Evolutionary conservation across 2,888 invertebrate species (phyloP).

Genomic region (Lasioglossum zephyrum): DNA sequence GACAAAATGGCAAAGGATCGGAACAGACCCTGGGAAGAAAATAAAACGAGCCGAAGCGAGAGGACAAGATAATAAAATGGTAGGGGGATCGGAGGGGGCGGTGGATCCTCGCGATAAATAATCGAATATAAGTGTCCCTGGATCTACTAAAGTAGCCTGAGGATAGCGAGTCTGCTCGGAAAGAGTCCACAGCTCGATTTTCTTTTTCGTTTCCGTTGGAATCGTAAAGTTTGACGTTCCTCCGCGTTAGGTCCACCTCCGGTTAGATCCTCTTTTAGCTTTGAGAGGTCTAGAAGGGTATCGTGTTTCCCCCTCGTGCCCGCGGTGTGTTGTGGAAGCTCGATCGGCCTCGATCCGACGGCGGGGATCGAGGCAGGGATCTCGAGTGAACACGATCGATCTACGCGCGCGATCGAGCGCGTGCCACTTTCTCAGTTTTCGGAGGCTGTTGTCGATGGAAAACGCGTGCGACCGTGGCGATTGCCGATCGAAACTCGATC

Average conservation of each 20-base stretch:
- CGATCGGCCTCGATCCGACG: slow-evolving; percentile 55
- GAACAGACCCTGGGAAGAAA: background rate
- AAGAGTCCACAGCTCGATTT: background rate
- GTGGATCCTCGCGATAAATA: background rate
- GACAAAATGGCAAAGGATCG: background rate
- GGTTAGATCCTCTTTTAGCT: background rate
- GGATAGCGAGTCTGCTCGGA: background rate
- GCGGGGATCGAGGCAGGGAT: slow-evolving; percentile 26
- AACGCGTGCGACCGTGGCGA: slow-evolving; percentile 10
- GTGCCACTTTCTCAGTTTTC: slow-evolving; percentile 43
- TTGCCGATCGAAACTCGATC: slow-evolving; percentile 10
- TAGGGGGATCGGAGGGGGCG: background rate
- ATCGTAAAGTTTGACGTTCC: slow-evolving; percentile 15
- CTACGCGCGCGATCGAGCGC: slow-evolving; percentile 12
- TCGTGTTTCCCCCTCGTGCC: slow-evolving; percentile 45
- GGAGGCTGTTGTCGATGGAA: background rate
- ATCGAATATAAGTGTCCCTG: background rate
- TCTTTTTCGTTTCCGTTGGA: background rate
- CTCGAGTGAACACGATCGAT: slow-evolving; percentile 24
- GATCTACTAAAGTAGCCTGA: background rate
- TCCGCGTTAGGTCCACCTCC: slow-evolving; percentile 21
- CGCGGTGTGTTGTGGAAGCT: slow-evolving; percentile 3
- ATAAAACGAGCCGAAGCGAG: background rate
- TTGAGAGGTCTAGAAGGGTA: slow-evolving; percentile 18
- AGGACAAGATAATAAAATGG: background rate